Evolutionary conservation across 2,113 vertebrate genomes (phyloP).

Genomic region (Malaclemys terrapin): DNA sequence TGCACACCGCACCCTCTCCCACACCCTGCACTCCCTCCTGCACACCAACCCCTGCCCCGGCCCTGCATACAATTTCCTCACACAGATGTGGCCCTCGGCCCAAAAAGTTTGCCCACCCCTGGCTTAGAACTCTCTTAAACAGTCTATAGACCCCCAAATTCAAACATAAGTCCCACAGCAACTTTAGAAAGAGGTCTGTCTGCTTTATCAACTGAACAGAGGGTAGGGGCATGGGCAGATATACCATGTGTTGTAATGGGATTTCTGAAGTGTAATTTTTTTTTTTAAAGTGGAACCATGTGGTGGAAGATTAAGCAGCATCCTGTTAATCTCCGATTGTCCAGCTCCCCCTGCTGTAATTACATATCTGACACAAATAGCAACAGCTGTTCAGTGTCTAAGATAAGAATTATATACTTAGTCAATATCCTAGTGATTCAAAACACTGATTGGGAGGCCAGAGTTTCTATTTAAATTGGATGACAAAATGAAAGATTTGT

Average conservation of each 20-base stretch:
- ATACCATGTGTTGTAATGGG: conserved; percentile 48
- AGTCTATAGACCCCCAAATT: background rate
- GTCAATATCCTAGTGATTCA: conserved; percentile 77
- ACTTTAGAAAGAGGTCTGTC: conserved; percentile 41
- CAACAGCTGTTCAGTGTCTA: conserved; percentile 85
- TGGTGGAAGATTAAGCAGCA: conserved; percentile 80
- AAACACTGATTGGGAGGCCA: conserved; percentile 54
- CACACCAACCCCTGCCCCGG: too few species aligned
- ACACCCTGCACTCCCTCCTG: too few species aligned
- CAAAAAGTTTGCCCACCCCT: too few species aligned
- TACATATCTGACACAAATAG: conserved; percentile 82
- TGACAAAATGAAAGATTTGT: conserved; percentile 51
- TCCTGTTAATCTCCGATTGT: conserved; percentile 83
- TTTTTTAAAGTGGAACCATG: conserved; percentile 78
- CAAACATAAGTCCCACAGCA: background rate
- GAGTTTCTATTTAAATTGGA: conserved; percentile 59
- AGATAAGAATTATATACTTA: conserved; percentile 86
- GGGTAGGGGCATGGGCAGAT: background rate
- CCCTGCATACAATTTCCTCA: too few species aligned
- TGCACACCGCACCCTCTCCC: too few species aligned
- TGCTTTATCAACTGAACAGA: background rate
- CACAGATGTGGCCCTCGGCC: too few species aligned
- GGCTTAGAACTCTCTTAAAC: background rate
- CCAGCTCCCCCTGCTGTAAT: conserved; percentile 84
- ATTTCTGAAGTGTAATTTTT: conserved; percentile 53